These are phyloP conservation scores for Lindbergichthys nudifrons DNA, from an alignment of 2,797 vertebrate species.

Conservation along the genomic window DNA sequence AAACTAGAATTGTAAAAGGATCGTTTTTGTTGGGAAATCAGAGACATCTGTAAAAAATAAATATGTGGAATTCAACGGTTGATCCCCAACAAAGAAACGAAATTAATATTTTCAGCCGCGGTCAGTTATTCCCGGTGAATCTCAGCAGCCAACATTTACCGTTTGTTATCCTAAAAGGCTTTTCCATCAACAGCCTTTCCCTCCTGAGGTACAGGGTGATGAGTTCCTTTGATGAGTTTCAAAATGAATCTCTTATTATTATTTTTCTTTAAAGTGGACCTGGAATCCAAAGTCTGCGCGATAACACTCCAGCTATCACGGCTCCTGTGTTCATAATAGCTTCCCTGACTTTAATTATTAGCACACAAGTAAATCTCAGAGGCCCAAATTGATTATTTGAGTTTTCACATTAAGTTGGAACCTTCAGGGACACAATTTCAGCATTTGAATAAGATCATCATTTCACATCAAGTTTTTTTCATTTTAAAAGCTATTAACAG, in stretches of 20 bases:
- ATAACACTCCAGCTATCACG: conserved; percentile 26
- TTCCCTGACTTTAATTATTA: conserved; percentile 72
- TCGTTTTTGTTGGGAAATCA: background rate
- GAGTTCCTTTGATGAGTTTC: conserved; percentile 53
- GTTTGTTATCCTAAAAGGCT: conserved; percentile 59
- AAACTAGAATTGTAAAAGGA: conserved; percentile 1
- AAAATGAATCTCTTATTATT: conserved; percentile 35
- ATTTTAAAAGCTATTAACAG: conserved; percentile 72
- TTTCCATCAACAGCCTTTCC: conserved; percentile 36
- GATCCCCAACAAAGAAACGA: background rate
- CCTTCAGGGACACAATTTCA: conserved; percentile 70
- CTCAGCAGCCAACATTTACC: conserved; percentile 1
- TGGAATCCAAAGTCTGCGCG: conserved; percentile 50
- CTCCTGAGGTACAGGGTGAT: conserved; percentile 20
- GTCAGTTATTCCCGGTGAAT: conserved; percentile 21
- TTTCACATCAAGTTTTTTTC: conserved; percentile 74
- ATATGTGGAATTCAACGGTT: conserved; percentile 14
- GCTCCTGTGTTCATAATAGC: conserved; percentile 63
- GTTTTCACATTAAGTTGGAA: conserved; percentile 69
- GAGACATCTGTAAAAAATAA: background rate
- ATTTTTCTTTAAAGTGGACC: no score
- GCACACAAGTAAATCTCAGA: conserved; percentile 70
- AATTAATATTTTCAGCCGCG: conserved; percentile 7
- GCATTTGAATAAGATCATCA: conserved; percentile 65
- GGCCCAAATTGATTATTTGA: conserved; percentile 73